Percentiles rank a stretch among this genome's conserved stretches.
These are phyloP conservation scores for Sciurus vulgaris DNA, from an alignment of 2,797 vertebrate species.

Conservation along the genomic window DNA sequence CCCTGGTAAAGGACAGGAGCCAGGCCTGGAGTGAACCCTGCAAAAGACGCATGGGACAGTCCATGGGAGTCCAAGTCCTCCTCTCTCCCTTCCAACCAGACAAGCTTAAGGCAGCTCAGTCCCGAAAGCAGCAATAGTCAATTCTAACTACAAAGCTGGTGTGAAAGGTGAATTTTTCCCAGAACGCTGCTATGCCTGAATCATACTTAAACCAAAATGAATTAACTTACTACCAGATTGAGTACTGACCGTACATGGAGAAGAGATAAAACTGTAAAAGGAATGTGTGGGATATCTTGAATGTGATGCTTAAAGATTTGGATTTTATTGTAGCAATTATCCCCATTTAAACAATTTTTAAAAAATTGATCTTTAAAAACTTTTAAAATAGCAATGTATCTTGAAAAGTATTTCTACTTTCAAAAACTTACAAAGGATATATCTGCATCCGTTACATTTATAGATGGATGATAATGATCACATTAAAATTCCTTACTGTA, in stretches of 20 bases:
- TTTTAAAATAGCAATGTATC: neutral
- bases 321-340: conserved; percentile 15
- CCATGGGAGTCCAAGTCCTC: neutral
- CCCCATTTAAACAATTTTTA: neutral
- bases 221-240: neutral
- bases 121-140: conserved; percentile 1
- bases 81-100: neutral
- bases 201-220: conserved; percentile 40
- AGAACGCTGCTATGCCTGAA: neutral
- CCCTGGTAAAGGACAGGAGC: neutral
- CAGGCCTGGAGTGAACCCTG: neutral
- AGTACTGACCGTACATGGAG: neutral
- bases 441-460: neutral
- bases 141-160: neutral
- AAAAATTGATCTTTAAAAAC: conserved; percentile 13
- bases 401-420: conserved; percentile 43
- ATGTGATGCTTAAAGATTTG: neutral
- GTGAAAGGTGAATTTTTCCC: conserved; percentile 32
- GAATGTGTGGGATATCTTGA: neutral
- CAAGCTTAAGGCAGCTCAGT: neutral
- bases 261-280: conserved; percentile 42
- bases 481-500: conserved; percentile 5
- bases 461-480: neutral
- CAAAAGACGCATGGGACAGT: neutral
- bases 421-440: conserved; percentile 30